These are phyloP conservation scores for Cardiocondyla obscurior DNA, from an alignment of 1,140 invertebrate genomes.

Conservation along the genomic window DNA sequence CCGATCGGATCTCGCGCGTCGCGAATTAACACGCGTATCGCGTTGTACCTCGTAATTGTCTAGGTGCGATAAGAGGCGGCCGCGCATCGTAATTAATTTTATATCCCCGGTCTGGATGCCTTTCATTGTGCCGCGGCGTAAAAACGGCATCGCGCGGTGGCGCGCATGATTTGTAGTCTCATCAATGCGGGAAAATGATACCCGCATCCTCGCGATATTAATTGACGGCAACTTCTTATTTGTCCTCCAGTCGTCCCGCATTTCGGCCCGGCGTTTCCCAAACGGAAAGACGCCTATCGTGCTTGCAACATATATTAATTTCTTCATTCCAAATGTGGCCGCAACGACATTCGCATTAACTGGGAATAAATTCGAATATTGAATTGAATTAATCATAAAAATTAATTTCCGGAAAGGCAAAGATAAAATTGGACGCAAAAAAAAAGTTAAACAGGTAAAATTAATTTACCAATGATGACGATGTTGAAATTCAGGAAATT, in stretches of 20 bases:
- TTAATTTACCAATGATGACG: neutral
- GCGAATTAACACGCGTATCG: constrained; percentile 46
- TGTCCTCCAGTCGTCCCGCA: neutral
- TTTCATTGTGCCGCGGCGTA: neutral
- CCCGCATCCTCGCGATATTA: constrained; percentile 33
- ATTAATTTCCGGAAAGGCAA: neutral
- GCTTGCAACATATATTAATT: constrained; percentile 6
- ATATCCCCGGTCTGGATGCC: neutral
- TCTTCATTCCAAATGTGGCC: neutral
- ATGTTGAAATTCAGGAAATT: neutral
- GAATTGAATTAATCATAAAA: neutral
- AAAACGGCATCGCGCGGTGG: neutral
- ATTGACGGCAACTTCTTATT: constrained; percentile 37
- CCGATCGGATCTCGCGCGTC: constrained; percentile 38
- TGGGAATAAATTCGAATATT: neutral
- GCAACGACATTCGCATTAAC: neutral
- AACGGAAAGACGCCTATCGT: neutral
- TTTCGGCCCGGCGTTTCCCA: neutral
- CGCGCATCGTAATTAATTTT: constrained; percentile 31
- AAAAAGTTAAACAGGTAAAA: neutral
- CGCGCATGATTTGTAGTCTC: constrained; percentile 28
- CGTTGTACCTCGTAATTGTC: constrained; percentile 36
- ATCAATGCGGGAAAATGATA: constrained; percentile 40
- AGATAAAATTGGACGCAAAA: neutral
- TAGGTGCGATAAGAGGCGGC: constrained; percentile 30